Evolutionary conservation across 2,113 vertebrate genomes (phyloP).

Genomic region (Apodemus speciosus): DNA sequence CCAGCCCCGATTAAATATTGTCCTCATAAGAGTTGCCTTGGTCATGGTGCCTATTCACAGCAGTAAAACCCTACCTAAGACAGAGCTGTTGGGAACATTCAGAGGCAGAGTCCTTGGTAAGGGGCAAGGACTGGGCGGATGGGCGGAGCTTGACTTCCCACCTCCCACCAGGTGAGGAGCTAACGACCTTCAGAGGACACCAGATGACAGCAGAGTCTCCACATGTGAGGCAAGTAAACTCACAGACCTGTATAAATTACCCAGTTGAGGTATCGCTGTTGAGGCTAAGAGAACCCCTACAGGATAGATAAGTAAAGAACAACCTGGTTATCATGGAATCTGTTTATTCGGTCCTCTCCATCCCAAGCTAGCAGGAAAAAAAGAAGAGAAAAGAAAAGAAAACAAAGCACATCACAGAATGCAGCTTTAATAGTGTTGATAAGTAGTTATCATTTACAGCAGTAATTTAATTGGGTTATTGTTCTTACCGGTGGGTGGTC

Average conservation of each 20-base stretch:
- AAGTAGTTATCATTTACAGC: conserved; percentile 23
- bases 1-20: too few species aligned
- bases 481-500: neutral
- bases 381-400: conserved; percentile 1
- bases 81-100: too few species aligned
- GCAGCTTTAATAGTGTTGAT: neutral
- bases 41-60: too few species aligned
- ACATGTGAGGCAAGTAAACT: neutral
- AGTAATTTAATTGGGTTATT: conserved; percentile 50
- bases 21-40: too few species aligned
- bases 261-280: neutral
- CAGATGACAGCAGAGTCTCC: neutral
- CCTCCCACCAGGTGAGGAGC: neutral
- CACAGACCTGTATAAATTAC: neutral
- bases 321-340: neutral
- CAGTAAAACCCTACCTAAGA: too few species aligned
- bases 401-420: neutral
- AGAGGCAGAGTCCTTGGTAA: neutral
- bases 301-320: neutral
- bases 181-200: neutral
- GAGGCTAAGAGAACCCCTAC: too few species aligned
- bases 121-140: too few species aligned
- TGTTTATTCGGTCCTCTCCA: neutral
- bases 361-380: neutral
- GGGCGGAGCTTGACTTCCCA: too few species aligned